Conservation (phyloP, 2,113 vertebrate species). For the Cygnus atratus region DNA sequence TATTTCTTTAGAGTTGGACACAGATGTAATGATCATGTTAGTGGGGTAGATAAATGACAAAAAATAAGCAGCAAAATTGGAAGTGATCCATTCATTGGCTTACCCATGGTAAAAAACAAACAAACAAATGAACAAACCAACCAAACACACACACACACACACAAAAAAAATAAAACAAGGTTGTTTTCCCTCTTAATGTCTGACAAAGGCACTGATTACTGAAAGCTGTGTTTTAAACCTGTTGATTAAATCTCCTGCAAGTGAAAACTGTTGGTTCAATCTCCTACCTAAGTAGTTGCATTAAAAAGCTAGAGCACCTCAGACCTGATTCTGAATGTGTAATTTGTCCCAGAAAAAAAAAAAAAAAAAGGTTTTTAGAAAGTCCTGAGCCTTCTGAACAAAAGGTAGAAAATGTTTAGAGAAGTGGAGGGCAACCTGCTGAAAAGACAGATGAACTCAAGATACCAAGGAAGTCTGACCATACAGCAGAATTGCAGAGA, state of each 20-base stretch:
- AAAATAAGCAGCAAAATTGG: not conserved
- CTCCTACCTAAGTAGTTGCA: not conserved
- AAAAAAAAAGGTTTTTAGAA: not conserved
- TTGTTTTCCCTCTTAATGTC: not conserved
- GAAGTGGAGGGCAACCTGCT: slow-evolving; percentile 11
- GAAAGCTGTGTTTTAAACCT: not conserved
- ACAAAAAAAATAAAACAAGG: not conserved
- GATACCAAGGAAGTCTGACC: slow-evolving; percentile 38
- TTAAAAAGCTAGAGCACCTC: not conserved
- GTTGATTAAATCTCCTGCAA: not conserved
- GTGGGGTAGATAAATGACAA: not conserved
- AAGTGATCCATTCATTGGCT: not conserved
- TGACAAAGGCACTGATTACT: not conserved
- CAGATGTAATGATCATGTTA: not conserved
- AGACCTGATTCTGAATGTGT: not conserved
- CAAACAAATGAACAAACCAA: no score
- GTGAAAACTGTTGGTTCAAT: slow-evolving; percentile 14
- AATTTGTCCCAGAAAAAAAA: not conserved
- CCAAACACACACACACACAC: no score
- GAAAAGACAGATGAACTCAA: slow-evolving; percentile 36
- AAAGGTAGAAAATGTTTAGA: slow-evolving; percentile 29
- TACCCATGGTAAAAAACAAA: not conserved
- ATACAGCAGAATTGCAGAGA: slow-evolving; percentile 33
- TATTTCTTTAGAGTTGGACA: slow-evolving; percentile 11
- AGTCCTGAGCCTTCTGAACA: slow-evolving; percentile 19